Base-by-base conservation (phyloP, 2,888 invertebrate species). In the Anticlea derivata region DNA sequence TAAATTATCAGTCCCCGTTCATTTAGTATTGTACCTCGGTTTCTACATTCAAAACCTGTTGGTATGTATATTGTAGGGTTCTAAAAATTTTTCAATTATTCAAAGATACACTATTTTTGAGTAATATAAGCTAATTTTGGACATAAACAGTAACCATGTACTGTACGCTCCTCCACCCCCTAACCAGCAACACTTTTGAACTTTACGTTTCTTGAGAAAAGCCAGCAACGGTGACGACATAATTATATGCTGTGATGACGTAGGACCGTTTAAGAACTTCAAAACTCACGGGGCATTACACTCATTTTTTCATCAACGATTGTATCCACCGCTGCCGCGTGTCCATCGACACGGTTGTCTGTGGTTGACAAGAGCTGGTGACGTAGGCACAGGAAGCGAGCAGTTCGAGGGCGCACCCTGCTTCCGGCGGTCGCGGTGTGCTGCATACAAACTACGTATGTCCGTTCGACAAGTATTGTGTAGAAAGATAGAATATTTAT, bases 351-450 rank as follows among this genome's bases (percentile, higher is more conserved):
- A 48, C 49, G 6, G 35, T 39, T 35, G 47, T 33, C 43, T 49
- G 43, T 50, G 35, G 56, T 35, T 34, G 50, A 44, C 53, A 53
- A 47, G 34, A 50, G 46, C 55, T 48, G 58, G 55, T 58, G 58
- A 60, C 65, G 66, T 57, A 66, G 68, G 54, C 63, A 55, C 73
- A 78, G 88, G 89, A 88, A 85, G 80, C 61, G 76, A 78, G 79
- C 80, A 83, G 87, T 86, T 86, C 83, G 78, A 40, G 84, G 83
- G 78, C 83, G 78, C 80, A 76, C 81, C 83, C 80, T 69, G 62
- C 72, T 81, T 88, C 88, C 89, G 84, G 70, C 74, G 80, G 85
- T 83, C 86, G 86, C 86, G 68, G 66, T 47, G 47, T 80, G 80
- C 56, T 83, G 88, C 77, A 88, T 87, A 85, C 84, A 84, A 89